phyloP scores from a whole-genome alignment of 1,140 invertebrate species.

The Littorina saxatilis region DNA sequence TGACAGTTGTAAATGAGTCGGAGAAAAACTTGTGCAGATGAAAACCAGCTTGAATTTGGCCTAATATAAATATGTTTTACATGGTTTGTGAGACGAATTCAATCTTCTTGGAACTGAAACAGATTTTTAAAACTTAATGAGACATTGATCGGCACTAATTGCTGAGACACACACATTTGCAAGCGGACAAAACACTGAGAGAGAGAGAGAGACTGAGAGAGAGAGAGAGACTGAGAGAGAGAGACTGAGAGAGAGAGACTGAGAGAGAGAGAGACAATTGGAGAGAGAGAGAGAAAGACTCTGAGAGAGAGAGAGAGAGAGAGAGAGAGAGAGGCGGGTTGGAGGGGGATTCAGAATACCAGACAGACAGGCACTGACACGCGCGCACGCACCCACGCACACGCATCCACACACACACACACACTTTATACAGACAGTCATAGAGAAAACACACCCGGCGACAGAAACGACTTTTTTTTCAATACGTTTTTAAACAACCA shows the following conservation, averaged over 20 bases:
- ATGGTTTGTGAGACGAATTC: too few relatives aligned
- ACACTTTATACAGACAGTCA: neutral
- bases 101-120: neutral
- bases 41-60: too few relatives aligned
- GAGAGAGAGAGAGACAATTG: neutral
- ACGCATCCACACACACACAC: too few relatives aligned
- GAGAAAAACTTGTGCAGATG: too few relatives aligned
- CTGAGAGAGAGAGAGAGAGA: neutral
- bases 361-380: too few relatives aligned
- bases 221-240: neutral
- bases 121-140: neutral
- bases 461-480: neutral
- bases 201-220: neutral
- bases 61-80: too few relatives aligned
- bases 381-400: too few relatives aligned
- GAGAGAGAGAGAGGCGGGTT: neutral
- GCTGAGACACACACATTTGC: neutral
- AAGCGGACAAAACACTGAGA: neutral
- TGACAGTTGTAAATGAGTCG: too few relatives aligned
- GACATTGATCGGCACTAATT: too few relatives aligned
- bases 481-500: too few relatives aligned
- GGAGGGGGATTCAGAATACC: too few relatives aligned
- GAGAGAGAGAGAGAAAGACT: neutral
- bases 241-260: neutral
- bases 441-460: neutral